Conservation (phyloP, 2,113 vertebrate species). For the Triplophysa rosa region DNA sequence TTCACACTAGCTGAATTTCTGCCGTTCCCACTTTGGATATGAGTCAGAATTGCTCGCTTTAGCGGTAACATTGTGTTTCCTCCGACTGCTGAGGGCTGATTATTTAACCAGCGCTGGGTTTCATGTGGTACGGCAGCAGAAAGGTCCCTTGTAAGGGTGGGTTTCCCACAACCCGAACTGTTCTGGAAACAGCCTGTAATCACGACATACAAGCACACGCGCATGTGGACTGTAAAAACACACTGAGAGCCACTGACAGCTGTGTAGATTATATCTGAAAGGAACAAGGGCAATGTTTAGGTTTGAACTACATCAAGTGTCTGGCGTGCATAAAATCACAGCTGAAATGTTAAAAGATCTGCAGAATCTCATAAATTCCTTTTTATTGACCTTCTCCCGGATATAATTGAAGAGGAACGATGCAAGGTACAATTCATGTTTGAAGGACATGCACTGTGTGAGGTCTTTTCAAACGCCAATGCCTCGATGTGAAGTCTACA, state of each 20-base stretch:
- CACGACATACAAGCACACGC: conserved; percentile 30
- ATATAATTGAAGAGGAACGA: conserved; percentile 35
- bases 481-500: neutral
- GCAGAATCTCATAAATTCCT: conserved; percentile 24
- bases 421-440: conserved; percentile 49
- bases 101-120: conserved; percentile 39
- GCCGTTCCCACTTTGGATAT: conserved; percentile 45
- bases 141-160: conserved; percentile 26
- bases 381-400: conserved; percentile 30
- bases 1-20: neutral
- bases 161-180: conserved; percentile 30
- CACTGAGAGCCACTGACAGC: neutral
- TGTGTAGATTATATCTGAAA: neutral
- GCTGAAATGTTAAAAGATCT: neutral
- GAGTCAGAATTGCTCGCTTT: conserved; percentile 25
- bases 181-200: conserved; percentile 50
- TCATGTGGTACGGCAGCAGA: conserved; percentile 49
- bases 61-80: conserved; percentile 22
- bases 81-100: neutral
- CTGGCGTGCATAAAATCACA: neutral
- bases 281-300: neutral
- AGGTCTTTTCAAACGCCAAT: conserved; percentile 47
- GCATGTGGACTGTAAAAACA: conserved; percentile 38
- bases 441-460: conserved; percentile 45
- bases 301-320: neutral